Evolutionary conservation across 2,797 vertebrate genomes (phyloP).

Genomic region (Ceryle rudis): DNA sequence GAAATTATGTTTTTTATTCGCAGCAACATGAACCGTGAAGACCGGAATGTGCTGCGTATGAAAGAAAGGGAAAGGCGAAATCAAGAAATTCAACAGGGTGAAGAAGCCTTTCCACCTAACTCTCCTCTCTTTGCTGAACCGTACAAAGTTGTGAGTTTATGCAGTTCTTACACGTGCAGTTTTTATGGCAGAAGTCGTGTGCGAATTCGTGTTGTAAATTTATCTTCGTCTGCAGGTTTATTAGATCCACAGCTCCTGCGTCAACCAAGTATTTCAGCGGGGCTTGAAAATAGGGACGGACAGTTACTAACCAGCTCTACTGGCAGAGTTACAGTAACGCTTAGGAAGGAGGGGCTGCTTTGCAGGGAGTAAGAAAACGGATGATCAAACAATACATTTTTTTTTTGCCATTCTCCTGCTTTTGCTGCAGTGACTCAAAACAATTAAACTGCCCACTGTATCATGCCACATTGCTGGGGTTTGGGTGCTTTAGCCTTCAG

Average conservation of each 20-base stretch:
- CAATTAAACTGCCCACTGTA: background rate
- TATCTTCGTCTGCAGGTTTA: background rate
- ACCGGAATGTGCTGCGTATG: slow-evolving; percentile 99
- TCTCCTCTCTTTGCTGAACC: slow-evolving; percentile 99
- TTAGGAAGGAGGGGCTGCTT: background rate
- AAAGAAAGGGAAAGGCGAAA: slow-evolving; percentile 99
- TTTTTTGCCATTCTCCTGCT: background rate
- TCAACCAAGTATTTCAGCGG: background rate
- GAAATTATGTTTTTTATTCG: slow-evolving; percentile 72
- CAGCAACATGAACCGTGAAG: slow-evolving; percentile 99
- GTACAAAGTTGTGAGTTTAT: slow-evolving; percentile 97
- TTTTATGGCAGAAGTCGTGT: background rate
- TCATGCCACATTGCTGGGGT: background rate
- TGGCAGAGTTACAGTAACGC: background rate
- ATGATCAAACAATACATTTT: background rate
- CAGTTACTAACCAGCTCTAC: background rate
- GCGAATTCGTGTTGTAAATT: accelerated
- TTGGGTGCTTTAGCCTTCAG: background rate
- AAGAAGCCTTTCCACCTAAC: slow-evolving; percentile 97
- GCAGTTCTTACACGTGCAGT: slow-evolving; percentile 9
- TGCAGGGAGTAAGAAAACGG: background rate
- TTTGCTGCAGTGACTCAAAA: background rate
- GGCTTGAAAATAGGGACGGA: background rate
- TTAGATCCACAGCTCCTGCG: background rate
- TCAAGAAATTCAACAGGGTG: slow-evolving; percentile 99